phyloP scores from a whole-genome alignment of 1,140 invertebrate genomes.

The Leptinotarsa defecta region DNA sequence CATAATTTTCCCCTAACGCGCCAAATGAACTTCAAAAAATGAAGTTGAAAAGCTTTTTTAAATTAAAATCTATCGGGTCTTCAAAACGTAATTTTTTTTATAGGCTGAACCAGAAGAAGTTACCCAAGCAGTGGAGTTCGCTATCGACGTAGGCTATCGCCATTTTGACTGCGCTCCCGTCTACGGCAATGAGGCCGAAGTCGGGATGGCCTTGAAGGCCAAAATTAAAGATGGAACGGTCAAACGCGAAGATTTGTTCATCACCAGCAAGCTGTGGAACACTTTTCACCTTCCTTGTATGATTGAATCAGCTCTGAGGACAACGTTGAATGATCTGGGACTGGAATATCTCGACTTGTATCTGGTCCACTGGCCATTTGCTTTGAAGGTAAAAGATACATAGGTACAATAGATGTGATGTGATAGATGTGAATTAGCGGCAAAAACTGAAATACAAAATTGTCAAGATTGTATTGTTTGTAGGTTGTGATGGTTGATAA shows the following conservation, averaged over 20 bases:
- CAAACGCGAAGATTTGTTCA: constrained; percentile 69
- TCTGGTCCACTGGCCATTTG: constrained; percentile 80
- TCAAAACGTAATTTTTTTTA: background rate
- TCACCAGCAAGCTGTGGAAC: constrained; percentile 73
- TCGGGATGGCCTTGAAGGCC: constrained; percentile 76
- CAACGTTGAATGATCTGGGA: constrained; percentile 67
- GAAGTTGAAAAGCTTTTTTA: too few species aligned
- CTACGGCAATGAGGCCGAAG: constrained; percentile 82
- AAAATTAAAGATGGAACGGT: constrained; percentile 73
- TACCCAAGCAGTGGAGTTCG: constrained; percentile 73
- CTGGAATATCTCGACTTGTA: constrained; percentile 79
- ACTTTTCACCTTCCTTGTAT: constrained; percentile 65
- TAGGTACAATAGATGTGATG: too few species aligned
- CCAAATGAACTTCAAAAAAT: too few species aligned
- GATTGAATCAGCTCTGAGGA: constrained; percentile 65
- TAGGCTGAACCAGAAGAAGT: constrained; percentile 75
- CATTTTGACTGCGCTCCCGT: constrained; percentile 71
- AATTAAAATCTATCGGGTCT: too few species aligned
- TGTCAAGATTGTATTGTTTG: too few species aligned
- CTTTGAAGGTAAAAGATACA: constrained; percentile 35
- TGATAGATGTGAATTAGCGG: too few species aligned
- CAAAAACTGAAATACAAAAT: too few species aligned
- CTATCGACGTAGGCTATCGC: constrained; percentile 73
- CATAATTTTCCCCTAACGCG: too few species aligned
- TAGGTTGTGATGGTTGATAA: too few species aligned